phyloP scores from a whole-genome alignment of 2,888 invertebrate genomes.

The Drosophila dives region DNA sequence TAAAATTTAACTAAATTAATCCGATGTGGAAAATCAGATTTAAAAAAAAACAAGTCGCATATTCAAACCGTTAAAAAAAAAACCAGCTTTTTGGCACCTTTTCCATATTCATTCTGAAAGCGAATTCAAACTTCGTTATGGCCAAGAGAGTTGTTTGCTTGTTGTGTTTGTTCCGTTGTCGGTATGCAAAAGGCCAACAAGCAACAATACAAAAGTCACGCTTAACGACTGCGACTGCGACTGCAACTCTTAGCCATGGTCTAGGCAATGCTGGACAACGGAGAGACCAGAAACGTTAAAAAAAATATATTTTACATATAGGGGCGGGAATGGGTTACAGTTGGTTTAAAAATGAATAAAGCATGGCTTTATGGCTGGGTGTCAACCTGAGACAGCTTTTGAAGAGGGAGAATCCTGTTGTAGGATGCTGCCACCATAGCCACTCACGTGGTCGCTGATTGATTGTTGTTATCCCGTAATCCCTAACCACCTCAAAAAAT shows the following conservation, averaged over 20 bases:
- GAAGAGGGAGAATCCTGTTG: slow-evolving; percentile 29
- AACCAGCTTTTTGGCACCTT: too few species aligned
- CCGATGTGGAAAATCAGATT: too few species aligned
- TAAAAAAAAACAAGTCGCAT: too few species aligned
- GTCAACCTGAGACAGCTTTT: slow-evolving; percentile 62
- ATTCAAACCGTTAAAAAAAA: too few species aligned
- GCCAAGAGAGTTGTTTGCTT: not conserved
- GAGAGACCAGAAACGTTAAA: slow-evolving; percentile 6
- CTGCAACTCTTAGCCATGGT: slow-evolving; percentile 25
- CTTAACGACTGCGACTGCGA: slow-evolving; percentile 65
- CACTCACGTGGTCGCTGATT: slow-evolving; percentile 61
- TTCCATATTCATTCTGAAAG: not conserved
- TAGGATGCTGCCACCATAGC: slow-evolving; percentile 1
- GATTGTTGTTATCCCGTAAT: slow-evolving; percentile 59
- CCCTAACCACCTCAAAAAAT: not conserved
- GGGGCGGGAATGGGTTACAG: slow-evolving; percentile 24
- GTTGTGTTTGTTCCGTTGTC: slow-evolving; percentile 33
- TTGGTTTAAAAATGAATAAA: slow-evolving; percentile 59
- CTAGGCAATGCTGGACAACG: slow-evolving; percentile 44
- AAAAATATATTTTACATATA: not conserved
- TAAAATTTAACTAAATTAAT: too few species aligned
- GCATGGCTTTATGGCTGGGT: slow-evolving; percentile 54
- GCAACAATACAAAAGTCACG: slow-evolving; percentile 78
- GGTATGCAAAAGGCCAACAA: slow-evolving; percentile 76
- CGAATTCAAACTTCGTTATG: not conserved